These are phyloP conservation scores for Muscicapa comitata DNA, from an alignment of 2,797 vertebrate species.

Conservation along the genomic window DNA sequence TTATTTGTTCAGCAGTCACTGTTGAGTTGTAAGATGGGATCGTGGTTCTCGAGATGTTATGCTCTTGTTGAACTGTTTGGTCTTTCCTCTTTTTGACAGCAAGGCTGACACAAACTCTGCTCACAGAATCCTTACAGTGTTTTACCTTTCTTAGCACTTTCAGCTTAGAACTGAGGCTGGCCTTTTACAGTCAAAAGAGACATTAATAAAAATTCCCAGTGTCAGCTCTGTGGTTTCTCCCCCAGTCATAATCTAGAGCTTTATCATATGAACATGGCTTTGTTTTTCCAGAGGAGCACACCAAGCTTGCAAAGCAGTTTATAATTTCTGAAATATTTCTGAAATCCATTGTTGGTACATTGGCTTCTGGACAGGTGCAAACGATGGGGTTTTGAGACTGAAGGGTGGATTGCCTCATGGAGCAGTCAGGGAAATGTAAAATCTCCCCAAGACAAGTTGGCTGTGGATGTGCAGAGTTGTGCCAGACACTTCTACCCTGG, in stretches of 20 bases:
- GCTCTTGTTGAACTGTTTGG: not conserved
- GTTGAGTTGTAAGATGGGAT: not conserved
- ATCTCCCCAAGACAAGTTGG: not conserved
- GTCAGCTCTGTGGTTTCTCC: not conserved
- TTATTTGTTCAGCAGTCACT: not conserved
- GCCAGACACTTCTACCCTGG: rapidly evolving
- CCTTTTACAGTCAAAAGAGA: not conserved
- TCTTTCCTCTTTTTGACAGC: not conserved
- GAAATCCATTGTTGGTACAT: rapidly evolving
- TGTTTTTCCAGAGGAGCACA: not conserved
- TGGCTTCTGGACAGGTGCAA: not conserved
- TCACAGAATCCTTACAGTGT: not conserved
- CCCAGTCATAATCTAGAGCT: not conserved
- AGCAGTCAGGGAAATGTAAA: not conserved
- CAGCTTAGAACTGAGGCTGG: not conserved
- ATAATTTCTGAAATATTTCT: not conserved
- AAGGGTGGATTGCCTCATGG: not conserved
- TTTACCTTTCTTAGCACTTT: not conserved
- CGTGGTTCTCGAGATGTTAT: rapidly evolving
- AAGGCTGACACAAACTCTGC: not conserved
- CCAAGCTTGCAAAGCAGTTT: not conserved
- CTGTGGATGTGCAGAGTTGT: not conserved
- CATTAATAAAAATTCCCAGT: not conserved
- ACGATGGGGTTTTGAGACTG: not conserved
- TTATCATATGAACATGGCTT: not conserved